Percentiles rank a stretch among this genome's conserved stretches.
Conservation (phyloP, 2,113 vertebrate genomes). For the Ibidorhyncha struthersii region DNA sequence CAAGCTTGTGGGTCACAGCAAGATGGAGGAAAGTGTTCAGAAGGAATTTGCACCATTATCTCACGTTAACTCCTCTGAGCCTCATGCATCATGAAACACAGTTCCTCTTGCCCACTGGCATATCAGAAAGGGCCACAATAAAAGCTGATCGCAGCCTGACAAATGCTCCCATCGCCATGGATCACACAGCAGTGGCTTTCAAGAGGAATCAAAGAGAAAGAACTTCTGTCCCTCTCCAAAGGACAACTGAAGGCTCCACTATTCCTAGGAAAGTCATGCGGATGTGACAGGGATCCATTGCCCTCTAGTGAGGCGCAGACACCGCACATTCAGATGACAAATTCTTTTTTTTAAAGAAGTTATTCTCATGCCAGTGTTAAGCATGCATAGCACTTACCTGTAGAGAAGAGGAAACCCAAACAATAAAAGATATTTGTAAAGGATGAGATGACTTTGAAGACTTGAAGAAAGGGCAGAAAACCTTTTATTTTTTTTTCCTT, state of each 20-base stretch:
- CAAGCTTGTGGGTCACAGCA: not conserved
- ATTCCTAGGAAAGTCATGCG: not conserved
- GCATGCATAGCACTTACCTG: not conserved
- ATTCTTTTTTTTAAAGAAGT: not conserved
- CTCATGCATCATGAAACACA: fast-evolving
- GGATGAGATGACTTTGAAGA: not conserved
- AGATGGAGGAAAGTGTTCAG: not conserved
- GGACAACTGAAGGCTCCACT: not conserved
- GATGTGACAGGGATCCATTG: not conserved
- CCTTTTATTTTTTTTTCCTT: not conserved
- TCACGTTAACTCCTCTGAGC: not conserved
- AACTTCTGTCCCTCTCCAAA: not conserved
- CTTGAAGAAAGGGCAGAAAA: not conserved
- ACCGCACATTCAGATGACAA: fast-evolving
- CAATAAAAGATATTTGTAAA: not conserved
- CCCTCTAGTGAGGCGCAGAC: not conserved
- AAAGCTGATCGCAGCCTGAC: not conserved
- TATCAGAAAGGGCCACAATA: not conserved
- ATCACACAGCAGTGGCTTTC: not conserved
- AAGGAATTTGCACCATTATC: not conserved
- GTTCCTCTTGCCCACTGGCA: not conserved
- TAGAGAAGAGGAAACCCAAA: not conserved
- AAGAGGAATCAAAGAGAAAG: not conserved
- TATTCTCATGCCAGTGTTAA: not conserved
- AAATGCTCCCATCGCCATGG: fast-evolving